phyloP scores from a whole-genome alignment of 2,888 invertebrate species.

The Leptarthrus brevirostris region DNA sequence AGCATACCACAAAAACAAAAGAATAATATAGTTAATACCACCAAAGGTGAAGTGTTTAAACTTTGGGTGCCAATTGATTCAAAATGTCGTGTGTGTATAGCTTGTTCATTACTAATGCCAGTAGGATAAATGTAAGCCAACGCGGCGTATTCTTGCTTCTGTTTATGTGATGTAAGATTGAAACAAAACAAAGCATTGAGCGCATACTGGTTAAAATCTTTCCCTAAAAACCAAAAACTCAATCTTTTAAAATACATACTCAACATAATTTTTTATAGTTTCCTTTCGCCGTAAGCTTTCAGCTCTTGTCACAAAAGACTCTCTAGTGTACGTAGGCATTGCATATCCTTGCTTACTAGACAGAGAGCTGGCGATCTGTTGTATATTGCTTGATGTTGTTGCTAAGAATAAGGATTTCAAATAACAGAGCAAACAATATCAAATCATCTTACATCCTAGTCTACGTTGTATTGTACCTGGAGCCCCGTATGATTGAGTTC shows the following conservation, averaged over 20 bases:
- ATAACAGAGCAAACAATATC: neutral
- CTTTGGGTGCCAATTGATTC: too few relatives aligned
- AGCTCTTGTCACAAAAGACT: conserved; percentile 1
- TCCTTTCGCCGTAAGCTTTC: conserved; percentile 25
- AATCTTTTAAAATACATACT: conserved; percentile 34
- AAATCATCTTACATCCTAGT: neutral
- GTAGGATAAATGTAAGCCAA: too few relatives aligned
- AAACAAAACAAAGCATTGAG: too few relatives aligned
- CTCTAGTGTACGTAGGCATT: conserved; percentile 18
- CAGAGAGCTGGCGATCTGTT: neutral
- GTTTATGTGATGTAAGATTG: too few relatives aligned
- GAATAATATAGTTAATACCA: too few relatives aligned
- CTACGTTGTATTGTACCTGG: conserved; percentile 54
- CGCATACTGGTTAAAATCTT: too few relatives aligned
- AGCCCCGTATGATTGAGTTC: conserved; percentile 65
- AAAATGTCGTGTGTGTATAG: too few relatives aligned
- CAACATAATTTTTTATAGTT: conserved; percentile 17
- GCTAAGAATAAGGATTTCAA: neutral
- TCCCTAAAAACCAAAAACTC: too few relatives aligned
- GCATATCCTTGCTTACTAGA: conserved; percentile 41
- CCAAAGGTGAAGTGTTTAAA: too few relatives aligned
- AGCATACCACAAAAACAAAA: too few relatives aligned
- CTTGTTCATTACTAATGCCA: too few relatives aligned
- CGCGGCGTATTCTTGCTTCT: too few relatives aligned
- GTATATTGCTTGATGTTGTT: neutral